These are phyloP conservation scores for Sandelia bainsii DNA, from an alignment of 2,797 vertebrate species.

Conservation along the genomic window DNA sequence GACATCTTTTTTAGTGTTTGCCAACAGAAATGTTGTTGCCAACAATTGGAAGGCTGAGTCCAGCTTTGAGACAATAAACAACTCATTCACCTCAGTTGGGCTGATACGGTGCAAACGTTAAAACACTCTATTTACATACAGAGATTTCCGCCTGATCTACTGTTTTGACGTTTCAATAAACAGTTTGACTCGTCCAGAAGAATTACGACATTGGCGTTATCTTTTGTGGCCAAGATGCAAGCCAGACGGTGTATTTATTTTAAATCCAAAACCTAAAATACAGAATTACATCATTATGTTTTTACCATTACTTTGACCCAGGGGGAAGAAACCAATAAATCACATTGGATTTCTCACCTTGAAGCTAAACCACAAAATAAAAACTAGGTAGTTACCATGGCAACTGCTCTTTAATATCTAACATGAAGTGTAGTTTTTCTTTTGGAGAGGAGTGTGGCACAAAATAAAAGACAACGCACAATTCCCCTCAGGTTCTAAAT, in stretches of 20 bases:
- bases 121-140: constrained; percentile 44
- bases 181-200: constrained; percentile 51
- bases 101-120: constrained; percentile 41
- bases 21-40: constrained; percentile 42
- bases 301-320: constrained; percentile 13
- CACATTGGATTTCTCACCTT: constrained; percentile 6
- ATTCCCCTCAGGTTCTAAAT: not conserved
- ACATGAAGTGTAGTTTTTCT: constrained; percentile 4
- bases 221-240: constrained; percentile 39
- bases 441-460: not conserved
- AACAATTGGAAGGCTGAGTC: constrained; percentile 34
- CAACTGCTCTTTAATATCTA: not conserved
- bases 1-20: constrained; percentile 12
- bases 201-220: constrained; percentile 39
- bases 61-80: constrained; percentile 57
- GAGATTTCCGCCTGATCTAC: constrained; percentile 46
- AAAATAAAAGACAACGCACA: not conserved
- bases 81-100: constrained; percentile 27
- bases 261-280: constrained; percentile 11
- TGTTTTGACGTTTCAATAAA: constrained; percentile 70
- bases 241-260: constrained; percentile 42
- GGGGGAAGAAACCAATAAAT: constrained; percentile 6
- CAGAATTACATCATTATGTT: constrained; percentile 15
- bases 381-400: not conserved
- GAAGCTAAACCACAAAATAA: constrained; percentile 4